Base-by-base conservation (phyloP, 2,113 vertebrate species). In the Clarias batrachus region DNA sequence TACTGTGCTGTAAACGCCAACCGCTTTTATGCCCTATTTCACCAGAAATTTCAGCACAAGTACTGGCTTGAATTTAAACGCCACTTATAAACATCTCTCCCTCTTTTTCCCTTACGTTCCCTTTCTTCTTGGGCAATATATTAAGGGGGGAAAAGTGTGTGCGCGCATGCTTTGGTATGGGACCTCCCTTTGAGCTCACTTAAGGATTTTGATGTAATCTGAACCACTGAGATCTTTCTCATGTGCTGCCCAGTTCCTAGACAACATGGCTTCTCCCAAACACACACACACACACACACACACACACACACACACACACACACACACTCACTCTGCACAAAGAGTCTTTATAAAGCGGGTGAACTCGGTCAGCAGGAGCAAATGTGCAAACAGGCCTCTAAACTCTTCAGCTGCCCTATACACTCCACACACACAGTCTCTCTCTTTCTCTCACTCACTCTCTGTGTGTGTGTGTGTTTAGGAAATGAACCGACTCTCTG, bases 251-350 rank as follows among this genome's bases (percentile, higher is more conserved):
- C 73, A 63, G 25, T 85, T 65, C 21, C 88, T 87, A 74, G 73
- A 89, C 91, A 89, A 86, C 90, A 89, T 92, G 87, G 85, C 86
- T 85, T 87, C 90, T 87, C 91, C 87, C 90, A 76, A 85, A 82
- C n/a, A n/a, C n/a, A n/a, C n/a, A n/a, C n/a, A n/a, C n/a, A n/a
- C n/a, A n/a, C n/a, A n/a, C n/a, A n/a, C n/a, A n/a, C n/a, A n/a
- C 52, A 19, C 48, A 16, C 73, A 17, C 74, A 27, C 52, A 30
- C 76, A 52, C 74, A 27, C 74, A 56, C 74, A 23, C 71, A 48
- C 37, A 74, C 70, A 23, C 37, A 13, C 71, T 13, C 21, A 1
- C 87, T 77, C 86, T 86, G 62, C 63, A 83, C 81, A 83, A 83
- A 54, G 62, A 83, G 81, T 27, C 81, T 83, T 83, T 83, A 70